These are phyloP conservation scores for Bubo bubo DNA, from an alignment of 2,113 vertebrate species.

Conservation along the genomic window DNA sequence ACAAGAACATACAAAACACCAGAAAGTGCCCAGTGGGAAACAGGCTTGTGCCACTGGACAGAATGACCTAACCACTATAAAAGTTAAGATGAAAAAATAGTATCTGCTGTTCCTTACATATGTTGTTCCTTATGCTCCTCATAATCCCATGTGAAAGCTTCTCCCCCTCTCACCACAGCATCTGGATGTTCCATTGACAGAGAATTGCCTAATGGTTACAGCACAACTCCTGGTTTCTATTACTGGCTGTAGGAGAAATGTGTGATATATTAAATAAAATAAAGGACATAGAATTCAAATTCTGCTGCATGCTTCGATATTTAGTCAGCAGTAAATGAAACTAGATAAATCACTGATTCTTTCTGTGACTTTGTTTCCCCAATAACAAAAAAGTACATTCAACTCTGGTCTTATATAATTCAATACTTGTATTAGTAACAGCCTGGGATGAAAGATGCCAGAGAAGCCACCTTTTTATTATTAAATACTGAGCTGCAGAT, in stretches of 20 bases:
- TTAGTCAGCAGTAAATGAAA: constrained; percentile 13
- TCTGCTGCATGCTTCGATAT: neutral
- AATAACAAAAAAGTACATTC: neutral
- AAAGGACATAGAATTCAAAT: neutral
- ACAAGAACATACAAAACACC: neutral
- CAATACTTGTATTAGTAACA: neutral
- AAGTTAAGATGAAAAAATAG: neutral
- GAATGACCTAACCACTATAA: neutral
- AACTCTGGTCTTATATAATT: neutral
- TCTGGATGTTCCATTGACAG: constrained; percentile 36
- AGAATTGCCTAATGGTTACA: constrained; percentile 18
- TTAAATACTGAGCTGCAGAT: neutral
- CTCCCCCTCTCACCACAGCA: neutral
- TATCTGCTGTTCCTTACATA: neutral
- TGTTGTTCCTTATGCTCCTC: neutral
- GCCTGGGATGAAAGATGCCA: neutral
- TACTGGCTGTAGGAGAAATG: constrained; percentile 10
- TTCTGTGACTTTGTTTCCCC: neutral
- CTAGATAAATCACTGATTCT: neutral
- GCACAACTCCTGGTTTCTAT: constrained; percentile 34
- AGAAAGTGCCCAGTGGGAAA: neutral
- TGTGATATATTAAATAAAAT: constrained; percentile 10
- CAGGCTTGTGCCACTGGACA: neutral
- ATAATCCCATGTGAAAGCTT: neutral
- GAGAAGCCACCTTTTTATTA: neutral